phyloP scores from a whole-genome alignment of 2,113 vertebrate species.

The human region GRCh38 chr12:119199001-119199500 shows the following conservation, averaged over 20 bases:
- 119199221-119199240: not conserved
- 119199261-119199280: rapidly evolving
- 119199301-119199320: not conserved
- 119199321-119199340: not conserved
- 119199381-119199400: not conserved
- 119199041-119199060: not conserved
- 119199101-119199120: not conserved
- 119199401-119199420: too few species aligned
- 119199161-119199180: not conserved
- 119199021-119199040: not conserved
- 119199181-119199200: not conserved
- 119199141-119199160: not conserved
- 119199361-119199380: not conserved
- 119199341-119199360: not conserved
- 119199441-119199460: too few species aligned
- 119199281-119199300: too few species aligned
- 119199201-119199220: not conserved
- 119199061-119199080: not conserved
- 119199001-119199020: not conserved
- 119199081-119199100: not conserved
- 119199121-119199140: not conserved
- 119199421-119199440: too few species aligned
- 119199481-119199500: too few species aligned
- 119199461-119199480: too few species aligned
- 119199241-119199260: not conserved